phyloP scores from a whole-genome alignment of 2,113 vertebrate genomes.

The Orthonyx spaldingii region DNA sequence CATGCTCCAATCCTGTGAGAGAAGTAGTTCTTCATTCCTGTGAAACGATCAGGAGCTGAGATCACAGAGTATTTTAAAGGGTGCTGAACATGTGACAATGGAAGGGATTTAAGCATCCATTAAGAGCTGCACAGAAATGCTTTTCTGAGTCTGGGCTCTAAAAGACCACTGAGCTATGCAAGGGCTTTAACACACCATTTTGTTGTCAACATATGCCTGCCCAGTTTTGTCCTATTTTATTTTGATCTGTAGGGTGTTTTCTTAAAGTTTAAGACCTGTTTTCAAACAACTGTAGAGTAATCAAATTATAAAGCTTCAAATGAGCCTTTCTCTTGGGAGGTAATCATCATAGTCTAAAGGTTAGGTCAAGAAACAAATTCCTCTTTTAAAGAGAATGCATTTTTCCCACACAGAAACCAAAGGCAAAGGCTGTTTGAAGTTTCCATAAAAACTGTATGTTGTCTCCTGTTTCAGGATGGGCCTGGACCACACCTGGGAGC shows the following conservation, averaged over 20 bases:
- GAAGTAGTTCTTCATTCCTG: not conserved
- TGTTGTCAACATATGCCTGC: not conserved
- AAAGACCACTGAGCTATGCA: not conserved
- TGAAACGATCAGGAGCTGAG: not conserved
- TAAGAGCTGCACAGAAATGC: not conserved
- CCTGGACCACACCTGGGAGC: not conserved
- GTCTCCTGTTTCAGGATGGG: not conserved
- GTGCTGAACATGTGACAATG: not conserved
- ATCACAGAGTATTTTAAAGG: slow-evolving; percentile 4
- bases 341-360: not conserved
- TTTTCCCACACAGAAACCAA: not conserved
- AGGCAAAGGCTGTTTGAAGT: not conserved
- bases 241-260: not conserved
- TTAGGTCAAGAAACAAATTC: not conserved
- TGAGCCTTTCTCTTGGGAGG: not conserved
- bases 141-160: not conserved
- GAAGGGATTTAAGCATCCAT: slow-evolving; percentile 15
- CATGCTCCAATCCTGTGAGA: not conserved
- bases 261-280: not conserved
- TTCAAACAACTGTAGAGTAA: not conserved
- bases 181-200: not conserved
- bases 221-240: not conserved
- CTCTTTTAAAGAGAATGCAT: not conserved
- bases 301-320: not conserved
- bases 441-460: not conserved